Conservation (phyloP, 1,140 invertebrate species). For the Hestina assimilis region DNA sequence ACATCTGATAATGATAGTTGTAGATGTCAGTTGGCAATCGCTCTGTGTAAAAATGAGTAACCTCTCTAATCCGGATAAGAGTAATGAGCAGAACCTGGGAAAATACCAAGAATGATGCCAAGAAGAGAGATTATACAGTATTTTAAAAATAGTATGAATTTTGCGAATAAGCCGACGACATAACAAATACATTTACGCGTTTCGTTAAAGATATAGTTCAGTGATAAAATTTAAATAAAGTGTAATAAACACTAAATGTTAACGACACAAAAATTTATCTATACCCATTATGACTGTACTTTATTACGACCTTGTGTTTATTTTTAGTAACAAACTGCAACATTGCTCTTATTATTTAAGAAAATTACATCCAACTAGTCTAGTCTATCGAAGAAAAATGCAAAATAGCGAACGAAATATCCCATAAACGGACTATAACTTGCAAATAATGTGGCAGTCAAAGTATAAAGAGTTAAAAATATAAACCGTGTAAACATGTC, state of each 20-base stretch:
- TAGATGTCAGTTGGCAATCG: too few species aligned
- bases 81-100: too few species aligned
- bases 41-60: too few species aligned
- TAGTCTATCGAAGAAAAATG: constrained; percentile 28
- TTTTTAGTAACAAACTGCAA: neutral
- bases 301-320: neutral
- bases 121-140: too few species aligned
- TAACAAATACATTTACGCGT: neutral
- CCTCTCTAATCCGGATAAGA: too few species aligned
- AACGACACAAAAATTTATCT: neutral
- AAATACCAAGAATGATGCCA: too few species aligned
- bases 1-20: too few species aligned
- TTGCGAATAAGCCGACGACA: neutral
- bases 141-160: too few species aligned
- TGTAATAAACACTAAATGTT: neutral
- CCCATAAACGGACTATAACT: constrained; percentile 40
- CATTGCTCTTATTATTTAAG: constrained; percentile 15
- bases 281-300: neutral
- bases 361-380: constrained; percentile 14
- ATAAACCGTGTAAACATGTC: constrained; percentile 48
- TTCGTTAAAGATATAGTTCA: too few species aligned
- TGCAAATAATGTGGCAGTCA: constrained; percentile 47
- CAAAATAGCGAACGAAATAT: constrained; percentile 45
- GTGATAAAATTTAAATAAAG: too few species aligned
- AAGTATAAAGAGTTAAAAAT: constrained; percentile 54